Conservation (phyloP, 2,113 vertebrate genomes). For the Petrocephalus microphthalmus region DNA sequence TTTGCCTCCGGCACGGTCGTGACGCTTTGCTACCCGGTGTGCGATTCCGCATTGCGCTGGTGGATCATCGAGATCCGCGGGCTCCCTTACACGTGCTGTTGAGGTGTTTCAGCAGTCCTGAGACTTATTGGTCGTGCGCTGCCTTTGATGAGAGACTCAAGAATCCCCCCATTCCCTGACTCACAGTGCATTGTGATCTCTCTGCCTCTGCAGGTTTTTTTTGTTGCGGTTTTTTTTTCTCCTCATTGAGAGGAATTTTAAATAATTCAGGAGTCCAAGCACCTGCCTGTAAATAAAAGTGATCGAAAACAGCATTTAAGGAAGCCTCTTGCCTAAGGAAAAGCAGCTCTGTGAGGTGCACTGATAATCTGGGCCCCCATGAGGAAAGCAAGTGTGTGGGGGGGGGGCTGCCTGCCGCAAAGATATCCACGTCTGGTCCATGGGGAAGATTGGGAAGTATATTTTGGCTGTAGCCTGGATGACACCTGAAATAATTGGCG, state of each 20-base stretch:
- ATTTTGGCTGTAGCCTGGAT: neutral
- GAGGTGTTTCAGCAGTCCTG: neutral
- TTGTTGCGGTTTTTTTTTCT: neutral
- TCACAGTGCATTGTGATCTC: neutral
- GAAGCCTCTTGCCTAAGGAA: slow-evolving; percentile 14
- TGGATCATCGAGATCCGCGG: neutral
- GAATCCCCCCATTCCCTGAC: neutral
- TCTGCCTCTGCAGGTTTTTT: neutral
- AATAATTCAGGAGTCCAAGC: slow-evolving; percentile 25
- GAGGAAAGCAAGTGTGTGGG: neutral
- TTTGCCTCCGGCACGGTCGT: neutral
- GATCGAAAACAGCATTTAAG: slow-evolving; percentile 22
- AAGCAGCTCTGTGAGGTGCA: neutral
- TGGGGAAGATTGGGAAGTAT: neutral
- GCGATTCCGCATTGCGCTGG: neutral
- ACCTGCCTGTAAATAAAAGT: slow-evolving; percentile 24
- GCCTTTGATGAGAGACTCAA: neutral
- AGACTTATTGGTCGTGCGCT: neutral
- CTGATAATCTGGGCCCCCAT: slow-evolving; percentile 9
- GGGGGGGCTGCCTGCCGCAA: neutral
- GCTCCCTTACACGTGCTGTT: neutral
- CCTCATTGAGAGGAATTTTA: slow-evolving; percentile 20
- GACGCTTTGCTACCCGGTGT: neutral
- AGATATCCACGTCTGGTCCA: neutral
- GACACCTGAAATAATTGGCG: neutral